A percentile compares a stretch with the other conserved stretches of the same genome.
phyloP scores from a whole-genome alignment of 2,888 invertebrate species.

The Pristionchus fissidentatus region DNA sequence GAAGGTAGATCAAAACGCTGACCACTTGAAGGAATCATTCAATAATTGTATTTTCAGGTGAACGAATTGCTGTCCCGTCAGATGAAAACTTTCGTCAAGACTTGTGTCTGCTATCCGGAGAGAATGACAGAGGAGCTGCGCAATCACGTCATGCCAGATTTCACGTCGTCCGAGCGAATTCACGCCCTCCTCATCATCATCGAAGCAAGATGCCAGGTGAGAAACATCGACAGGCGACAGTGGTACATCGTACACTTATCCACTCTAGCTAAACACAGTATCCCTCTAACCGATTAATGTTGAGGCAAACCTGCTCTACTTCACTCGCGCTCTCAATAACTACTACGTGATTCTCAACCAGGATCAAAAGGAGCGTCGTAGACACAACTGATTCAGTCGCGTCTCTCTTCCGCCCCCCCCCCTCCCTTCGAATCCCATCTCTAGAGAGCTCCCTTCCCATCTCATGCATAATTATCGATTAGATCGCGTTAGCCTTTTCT shows the following conservation, averaged over 20 bases:
- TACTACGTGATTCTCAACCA: slow-evolving; percentile 52
- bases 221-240: no score
- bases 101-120: slow-evolving; percentile 88
- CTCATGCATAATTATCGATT: slow-evolving; percentile 42
- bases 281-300: slow-evolving; percentile 42
- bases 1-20: no score
- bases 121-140: slow-evolving; percentile 86
- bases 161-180: slow-evolving; percentile 89
- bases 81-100: slow-evolving; percentile 88
- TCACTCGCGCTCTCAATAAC: slow-evolving; percentile 61
- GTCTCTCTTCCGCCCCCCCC: background rate
- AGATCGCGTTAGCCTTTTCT: slow-evolving; percentile 40
- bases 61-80: slow-evolving; percentile 86
- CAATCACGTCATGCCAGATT: slow-evolving; percentile 85
- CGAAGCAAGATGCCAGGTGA: slow-evolving; percentile 86
- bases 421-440: no score
- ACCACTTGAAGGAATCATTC: no score
- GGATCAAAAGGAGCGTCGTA: slow-evolving; percentile 25
- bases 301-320: slow-evolving; percentile 60
- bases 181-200: slow-evolving; percentile 89
- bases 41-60: slow-evolving; percentile 74
- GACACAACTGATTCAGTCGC: background rate
- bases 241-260: background rate
- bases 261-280: no score
- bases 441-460: background rate